Conservation (phyloP, 2,113 vertebrate species). For the Carlito syrichta region DNA sequence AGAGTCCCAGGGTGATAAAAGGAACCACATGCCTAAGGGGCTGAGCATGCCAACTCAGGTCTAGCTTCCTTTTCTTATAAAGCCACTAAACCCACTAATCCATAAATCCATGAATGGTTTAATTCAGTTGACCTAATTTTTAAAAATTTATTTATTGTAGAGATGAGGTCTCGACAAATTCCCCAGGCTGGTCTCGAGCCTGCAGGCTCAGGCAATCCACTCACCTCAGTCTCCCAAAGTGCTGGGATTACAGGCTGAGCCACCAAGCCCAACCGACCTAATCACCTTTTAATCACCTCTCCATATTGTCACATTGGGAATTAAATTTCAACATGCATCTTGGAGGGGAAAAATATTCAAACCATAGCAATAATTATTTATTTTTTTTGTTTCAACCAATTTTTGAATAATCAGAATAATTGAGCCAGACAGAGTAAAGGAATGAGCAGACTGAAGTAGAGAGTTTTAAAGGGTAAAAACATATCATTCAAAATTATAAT, state of each 20-base stretch:
- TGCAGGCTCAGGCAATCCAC: no score
- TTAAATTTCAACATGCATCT: background rate
- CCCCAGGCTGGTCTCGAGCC: no score
- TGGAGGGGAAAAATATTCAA: background rate
- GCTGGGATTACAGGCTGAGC: no score
- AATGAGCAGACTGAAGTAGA: background rate
- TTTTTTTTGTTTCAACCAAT: background rate
- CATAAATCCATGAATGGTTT: background rate
- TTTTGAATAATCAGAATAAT: background rate
- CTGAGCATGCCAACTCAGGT: background rate
- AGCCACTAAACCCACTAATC: background rate
- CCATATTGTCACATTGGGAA: background rate
- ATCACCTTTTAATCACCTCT: background rate
- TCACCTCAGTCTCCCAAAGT: no score
- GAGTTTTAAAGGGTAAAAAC: background rate
- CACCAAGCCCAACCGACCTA: no score
- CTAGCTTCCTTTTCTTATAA: background rate
- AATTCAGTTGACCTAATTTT: background rate
- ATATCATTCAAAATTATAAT: background rate
- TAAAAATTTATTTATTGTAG: no score
- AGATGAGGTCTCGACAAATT: no score
- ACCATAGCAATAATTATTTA: background rate
- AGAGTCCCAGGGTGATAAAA: background rate
- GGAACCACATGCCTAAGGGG: background rate
- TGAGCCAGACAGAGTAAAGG: background rate